Evolutionary conservation across 2,888 invertebrate species (phyloP).

Genomic region (Epistrophella euchroma): DNA sequence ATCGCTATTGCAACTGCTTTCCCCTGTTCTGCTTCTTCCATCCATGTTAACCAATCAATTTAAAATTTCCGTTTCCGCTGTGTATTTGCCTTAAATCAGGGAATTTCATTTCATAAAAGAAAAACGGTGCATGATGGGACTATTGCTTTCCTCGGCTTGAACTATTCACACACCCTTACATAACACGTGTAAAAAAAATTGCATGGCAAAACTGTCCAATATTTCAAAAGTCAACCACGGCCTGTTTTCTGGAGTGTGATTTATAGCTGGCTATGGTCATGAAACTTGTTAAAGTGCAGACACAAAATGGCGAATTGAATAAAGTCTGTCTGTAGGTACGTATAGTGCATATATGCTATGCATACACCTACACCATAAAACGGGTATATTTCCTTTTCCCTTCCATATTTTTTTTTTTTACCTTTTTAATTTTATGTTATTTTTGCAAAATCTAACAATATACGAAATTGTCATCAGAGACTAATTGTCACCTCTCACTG

Average conservation of each 20-base stretch:
- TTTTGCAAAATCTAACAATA: constrained; percentile 50
- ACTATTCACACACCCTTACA: constrained; percentile 26
- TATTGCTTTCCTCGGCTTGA: constrained; percentile 24
- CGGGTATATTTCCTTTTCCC: constrained; percentile 30
- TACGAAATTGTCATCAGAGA: constrained; percentile 52
- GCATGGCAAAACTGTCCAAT: constrained; percentile 71
- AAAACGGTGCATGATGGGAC: constrained; percentile 43
- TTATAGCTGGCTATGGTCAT: constrained; percentile 62
- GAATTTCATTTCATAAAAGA: constrained; percentile 74
- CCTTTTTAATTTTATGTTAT: constrained; percentile 22
- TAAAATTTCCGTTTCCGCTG: constrained; percentile 75
- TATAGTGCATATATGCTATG: neutral
- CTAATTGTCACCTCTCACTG: constrained; percentile 72
- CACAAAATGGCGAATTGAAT: constrained; percentile 67
- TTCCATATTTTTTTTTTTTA: neutral
- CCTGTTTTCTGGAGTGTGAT: constrained; percentile 68
- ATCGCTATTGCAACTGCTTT: constrained; percentile 37
- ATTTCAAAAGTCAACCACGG: constrained; percentile 76
- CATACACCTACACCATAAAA: neutral
- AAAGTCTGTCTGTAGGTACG: constrained; percentile 36
- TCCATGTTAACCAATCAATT: constrained; percentile 76
- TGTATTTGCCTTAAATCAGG: constrained; percentile 75
- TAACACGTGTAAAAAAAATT: constrained; percentile 28
- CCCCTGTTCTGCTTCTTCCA: constrained; percentile 69
- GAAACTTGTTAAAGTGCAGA: constrained; percentile 72